Evolutionary conservation across 2,797 vertebrate species (phyloP).

Genomic region (Brotogeris chrysoptera): DNA sequence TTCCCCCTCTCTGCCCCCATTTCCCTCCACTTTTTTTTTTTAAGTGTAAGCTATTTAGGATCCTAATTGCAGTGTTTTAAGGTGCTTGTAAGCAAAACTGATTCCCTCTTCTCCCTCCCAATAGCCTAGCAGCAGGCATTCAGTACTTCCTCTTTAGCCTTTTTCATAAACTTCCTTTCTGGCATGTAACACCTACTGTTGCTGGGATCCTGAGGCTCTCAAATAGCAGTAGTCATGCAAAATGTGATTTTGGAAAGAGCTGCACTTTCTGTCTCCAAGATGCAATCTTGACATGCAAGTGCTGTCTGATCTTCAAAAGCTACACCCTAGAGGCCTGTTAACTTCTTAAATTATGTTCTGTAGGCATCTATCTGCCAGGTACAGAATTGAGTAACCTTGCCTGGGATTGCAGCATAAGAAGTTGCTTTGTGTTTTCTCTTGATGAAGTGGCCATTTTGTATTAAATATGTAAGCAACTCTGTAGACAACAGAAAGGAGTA

Average conservation of each 20-base stretch:
- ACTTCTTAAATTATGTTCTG: background rate
- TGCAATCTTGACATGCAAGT: background rate
- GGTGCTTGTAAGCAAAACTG: background rate
- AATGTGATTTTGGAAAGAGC: background rate
- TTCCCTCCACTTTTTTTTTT: background rate
- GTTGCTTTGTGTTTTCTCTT: background rate
- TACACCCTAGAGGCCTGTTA: constrained; percentile 12
- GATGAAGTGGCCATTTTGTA: background rate
- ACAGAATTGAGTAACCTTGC: background rate
- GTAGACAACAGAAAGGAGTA: background rate
- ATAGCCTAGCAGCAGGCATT: background rate
- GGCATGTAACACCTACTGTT: background rate
- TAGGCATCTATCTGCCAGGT: background rate
- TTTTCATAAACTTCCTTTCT: background rate
- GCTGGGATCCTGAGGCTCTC: background rate
- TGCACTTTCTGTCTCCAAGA: background rate
- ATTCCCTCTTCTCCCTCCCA: background rate
- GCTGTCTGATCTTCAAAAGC: constrained; percentile 11
- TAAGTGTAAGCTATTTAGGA: background rate
- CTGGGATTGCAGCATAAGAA: background rate
- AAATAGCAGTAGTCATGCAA: background rate
- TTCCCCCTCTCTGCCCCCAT: background rate
- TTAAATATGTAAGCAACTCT: background rate
- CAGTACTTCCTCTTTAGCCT: background rate
- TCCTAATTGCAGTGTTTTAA: background rate